Evolutionary conservation across 2,888 invertebrate genomes (phyloP).

Genomic region (Sinhomidia bicolor): DNA sequence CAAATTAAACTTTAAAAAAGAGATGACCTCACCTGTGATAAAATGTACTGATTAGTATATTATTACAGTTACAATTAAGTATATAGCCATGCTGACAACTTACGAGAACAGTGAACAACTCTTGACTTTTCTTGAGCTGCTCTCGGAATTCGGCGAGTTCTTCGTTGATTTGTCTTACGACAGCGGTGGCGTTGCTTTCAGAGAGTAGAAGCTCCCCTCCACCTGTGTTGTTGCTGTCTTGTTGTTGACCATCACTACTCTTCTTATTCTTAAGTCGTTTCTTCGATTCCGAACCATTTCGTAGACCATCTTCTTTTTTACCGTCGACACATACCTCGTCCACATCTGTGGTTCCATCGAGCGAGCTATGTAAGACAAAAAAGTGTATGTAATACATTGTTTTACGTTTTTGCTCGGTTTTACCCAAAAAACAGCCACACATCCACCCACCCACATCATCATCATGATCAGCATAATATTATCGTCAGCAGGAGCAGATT

Average conservation of each 20-base stretch:
- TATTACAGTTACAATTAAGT: no score
- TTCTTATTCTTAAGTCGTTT: constrained; percentile 34
- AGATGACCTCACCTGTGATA: no score
- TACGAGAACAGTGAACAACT: constrained; percentile 78
- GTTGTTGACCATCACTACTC: constrained; percentile 16
- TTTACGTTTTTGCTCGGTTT: not conserved
- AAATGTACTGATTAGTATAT: no score
- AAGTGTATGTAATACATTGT: not conserved
- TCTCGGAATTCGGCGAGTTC: constrained; percentile 79
- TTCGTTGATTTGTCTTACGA: constrained; percentile 78
- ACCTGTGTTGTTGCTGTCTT: constrained; percentile 9
- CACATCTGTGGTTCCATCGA: constrained; percentile 45
- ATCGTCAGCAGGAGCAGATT: not conserved
- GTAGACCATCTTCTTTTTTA: constrained; percentile 35
- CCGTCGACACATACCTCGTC: constrained; percentile 42
- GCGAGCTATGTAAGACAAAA: constrained; percentile 24
- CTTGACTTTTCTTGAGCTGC: constrained; percentile 79
- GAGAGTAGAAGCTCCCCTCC: constrained; percentile 38
- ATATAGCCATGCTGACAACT: no score
- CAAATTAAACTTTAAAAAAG: not conserved
- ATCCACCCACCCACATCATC: constrained; percentile 10
- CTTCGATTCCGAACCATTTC: constrained; percentile 41
- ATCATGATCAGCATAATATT: not conserved
- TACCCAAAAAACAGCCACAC: not conserved
- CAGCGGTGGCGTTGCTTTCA: constrained; percentile 58